Conservation (phyloP, 2,888 invertebrate species). For the Ditula angustiorana region DNA sequence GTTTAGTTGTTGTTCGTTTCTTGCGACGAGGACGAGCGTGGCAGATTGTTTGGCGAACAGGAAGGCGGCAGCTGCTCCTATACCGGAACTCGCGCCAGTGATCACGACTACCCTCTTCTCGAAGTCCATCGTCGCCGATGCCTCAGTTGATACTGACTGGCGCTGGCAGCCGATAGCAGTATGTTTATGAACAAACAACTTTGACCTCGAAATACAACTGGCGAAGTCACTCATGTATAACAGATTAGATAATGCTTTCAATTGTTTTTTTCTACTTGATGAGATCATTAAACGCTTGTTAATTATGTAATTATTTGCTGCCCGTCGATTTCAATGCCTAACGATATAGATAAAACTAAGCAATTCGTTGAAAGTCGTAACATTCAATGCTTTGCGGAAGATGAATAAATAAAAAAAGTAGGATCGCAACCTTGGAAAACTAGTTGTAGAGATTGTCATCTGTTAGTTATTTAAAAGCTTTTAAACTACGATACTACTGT, state of each 20-base stretch:
- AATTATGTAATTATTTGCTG: not conserved
- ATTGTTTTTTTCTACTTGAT: conserved; percentile 12
- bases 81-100: conserved; percentile 91
- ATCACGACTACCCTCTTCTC: conserved; percentile 86
- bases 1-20: conserved; percentile 88
- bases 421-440: not conserved
- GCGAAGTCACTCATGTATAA: conserved; percentile 17
- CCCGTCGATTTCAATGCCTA: not conserved
- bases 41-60: conserved; percentile 89
- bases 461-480: not conserved
- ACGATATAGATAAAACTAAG: not conserved
- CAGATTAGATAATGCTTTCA: conserved; percentile 27
- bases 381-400: not conserved
- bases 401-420: not conserved
- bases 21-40: conserved; percentile 87
- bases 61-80: conserved; percentile 88
- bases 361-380: not conserved
- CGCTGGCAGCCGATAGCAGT: conserved; percentile 27
- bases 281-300: not conserved
- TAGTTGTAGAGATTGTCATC: not conserved
- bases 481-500: not conserved
- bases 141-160: conserved; percentile 44
- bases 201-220: conserved; percentile 27
- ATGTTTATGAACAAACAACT: conserved; percentile 35
- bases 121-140: conserved; percentile 80